Evolutionary conservation across 37 sponge, comb jelly and placozoan genomes (phyloP).

Genomic region (Agelas oroides): DNA sequence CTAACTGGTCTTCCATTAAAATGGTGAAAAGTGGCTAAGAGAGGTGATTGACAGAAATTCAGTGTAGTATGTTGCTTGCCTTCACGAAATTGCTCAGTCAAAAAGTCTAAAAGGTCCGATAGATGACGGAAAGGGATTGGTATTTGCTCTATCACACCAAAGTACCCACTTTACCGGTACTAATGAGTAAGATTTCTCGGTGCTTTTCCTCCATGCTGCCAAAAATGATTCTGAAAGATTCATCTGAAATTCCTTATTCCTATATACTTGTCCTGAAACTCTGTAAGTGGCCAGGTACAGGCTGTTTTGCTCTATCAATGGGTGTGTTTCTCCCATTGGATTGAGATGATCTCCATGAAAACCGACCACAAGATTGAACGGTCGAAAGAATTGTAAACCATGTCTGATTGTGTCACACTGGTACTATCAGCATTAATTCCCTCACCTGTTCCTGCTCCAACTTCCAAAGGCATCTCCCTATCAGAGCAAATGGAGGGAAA

Average conservation of each 20-base stretch:
- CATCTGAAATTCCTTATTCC: conserved; percentile 10
- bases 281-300: conserved; percentile 39
- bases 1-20: no score
- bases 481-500: background rate
- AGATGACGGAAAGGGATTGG: conserved; percentile 23
- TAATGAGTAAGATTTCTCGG: conserved; percentile 10
- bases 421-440: background rate
- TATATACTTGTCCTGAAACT: conserved; percentile 23
- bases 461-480: no score
- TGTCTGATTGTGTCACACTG: background rate
- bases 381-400: background rate
- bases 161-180: background rate
- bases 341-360: no score
- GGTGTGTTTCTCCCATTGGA: no score
- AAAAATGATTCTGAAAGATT: conserved; percentile 2
- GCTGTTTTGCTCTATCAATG: no score
- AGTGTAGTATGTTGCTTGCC: conserved; percentile 5
- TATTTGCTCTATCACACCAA: background rate
- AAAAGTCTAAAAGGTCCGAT: background rate
- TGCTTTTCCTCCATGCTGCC: conserved; percentile 19
- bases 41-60: background rate
- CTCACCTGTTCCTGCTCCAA: background rate
- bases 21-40: background rate
- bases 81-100: no score
- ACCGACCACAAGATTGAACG: background rate